A percentile compares a stretch with the other conserved stretches of the same genome.
Evolutionary conservation across 2,797 vertebrate genomes (phyloP).

Genomic region (Chaunax sp.): DNA sequence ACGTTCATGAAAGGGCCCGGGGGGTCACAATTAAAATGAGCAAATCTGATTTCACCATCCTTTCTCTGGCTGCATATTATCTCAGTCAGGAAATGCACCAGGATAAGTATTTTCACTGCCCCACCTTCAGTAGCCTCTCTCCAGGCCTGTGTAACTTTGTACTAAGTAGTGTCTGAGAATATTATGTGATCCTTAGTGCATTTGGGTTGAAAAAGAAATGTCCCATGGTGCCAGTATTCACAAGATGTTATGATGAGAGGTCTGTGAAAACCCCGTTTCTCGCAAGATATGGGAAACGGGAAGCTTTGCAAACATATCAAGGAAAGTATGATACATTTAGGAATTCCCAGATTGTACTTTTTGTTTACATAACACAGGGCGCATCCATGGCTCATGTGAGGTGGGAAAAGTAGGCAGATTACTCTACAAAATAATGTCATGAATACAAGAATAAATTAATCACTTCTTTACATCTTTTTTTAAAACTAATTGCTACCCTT

Average conservation of each 20-base stretch:
- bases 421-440: rapidly evolving
- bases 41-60: slow-evolving; percentile 47
- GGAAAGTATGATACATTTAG: slow-evolving; percentile 84
- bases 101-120: slow-evolving; percentile 29
- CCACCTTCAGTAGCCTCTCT: not conserved
- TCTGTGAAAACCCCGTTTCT: not conserved
- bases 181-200: not conserved
- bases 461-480: rapidly evolving
- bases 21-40: slow-evolving; percentile 41
- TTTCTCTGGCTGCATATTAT: slow-evolving; percentile 28
- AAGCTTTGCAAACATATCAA: slow-evolving; percentile 43
- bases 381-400: slow-evolving; percentile 36
- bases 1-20: slow-evolving; percentile 23
- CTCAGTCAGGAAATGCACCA: slow-evolving; percentile 34
- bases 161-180: not conserved
- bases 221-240: not conserved
- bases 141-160: not conserved
- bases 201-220: not conserved
- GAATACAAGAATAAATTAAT: rapidly evolving
- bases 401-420: not conserved
- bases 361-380: slow-evolving; percentile 98
- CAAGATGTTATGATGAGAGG: not conserved
- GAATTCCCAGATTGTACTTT: slow-evolving; percentile 89
- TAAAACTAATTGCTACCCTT: rapidly evolving
- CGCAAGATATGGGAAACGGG: slow-evolving; percentile 14